These are phyloP conservation scores for Eciton burchellii DNA, from an alignment of 1,140 invertebrate species.

Conservation along the genomic window DNA sequence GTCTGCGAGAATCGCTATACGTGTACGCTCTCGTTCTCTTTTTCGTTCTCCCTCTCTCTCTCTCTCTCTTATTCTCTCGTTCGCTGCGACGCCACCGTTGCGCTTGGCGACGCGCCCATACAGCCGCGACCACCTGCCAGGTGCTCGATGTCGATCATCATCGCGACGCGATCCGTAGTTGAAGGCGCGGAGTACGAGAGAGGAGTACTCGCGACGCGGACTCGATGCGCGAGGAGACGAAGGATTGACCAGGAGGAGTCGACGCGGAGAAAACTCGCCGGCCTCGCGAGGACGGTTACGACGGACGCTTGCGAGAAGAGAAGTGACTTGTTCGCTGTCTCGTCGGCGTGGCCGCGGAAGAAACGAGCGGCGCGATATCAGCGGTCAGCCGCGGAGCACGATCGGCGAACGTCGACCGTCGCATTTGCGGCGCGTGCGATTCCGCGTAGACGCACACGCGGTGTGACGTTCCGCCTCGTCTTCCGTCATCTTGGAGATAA, in stretches of 20 bases:
- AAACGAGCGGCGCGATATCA: not conserved
- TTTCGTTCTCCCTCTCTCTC: not conserved
- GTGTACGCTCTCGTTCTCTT: not conserved
- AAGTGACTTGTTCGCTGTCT: not conserved
- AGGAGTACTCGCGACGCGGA: not conserved
- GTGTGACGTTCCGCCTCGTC: not conserved
- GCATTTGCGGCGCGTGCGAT: not conserved
- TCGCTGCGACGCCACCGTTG: slow-evolving; percentile 11
- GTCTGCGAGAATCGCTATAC: slow-evolving; percentile 14
- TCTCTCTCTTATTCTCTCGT: not conserved
- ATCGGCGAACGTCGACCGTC: no score
- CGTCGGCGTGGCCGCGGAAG: not conserved
- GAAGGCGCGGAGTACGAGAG: not conserved
- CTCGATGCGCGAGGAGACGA: not conserved
- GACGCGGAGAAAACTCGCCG: not conserved
- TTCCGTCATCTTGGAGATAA: slow-evolving; percentile 14
- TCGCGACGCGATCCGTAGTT: not conserved
- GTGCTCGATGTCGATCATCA: not conserved
- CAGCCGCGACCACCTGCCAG: slow-evolving; percentile 31
- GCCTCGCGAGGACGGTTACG: not conserved
- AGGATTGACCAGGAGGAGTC: not conserved
- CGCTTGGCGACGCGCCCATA: slow-evolving; percentile 2
- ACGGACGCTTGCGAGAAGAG: not conserved
- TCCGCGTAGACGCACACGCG: not conserved
- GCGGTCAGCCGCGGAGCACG: not conserved